These are phyloP conservation scores for Tenthredo amoena DNA, from an alignment of 2,888 invertebrate species.

Conservation along the genomic window DNA sequence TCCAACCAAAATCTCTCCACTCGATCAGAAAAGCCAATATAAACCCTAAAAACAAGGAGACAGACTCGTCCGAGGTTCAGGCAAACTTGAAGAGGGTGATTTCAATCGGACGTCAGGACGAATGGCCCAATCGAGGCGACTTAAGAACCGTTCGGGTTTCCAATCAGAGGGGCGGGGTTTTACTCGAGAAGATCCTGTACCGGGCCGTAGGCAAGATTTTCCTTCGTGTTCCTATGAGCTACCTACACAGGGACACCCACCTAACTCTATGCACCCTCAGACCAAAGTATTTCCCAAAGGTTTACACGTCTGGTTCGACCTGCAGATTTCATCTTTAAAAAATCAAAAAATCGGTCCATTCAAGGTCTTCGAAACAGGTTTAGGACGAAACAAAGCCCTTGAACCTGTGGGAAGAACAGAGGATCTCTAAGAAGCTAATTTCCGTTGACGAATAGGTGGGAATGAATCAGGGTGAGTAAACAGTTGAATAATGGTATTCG, in stretches of 20 bases:
- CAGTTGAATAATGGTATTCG: conserved; percentile 60
- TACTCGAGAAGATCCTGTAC: conserved; percentile 16
- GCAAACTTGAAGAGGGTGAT: conserved; percentile 57
- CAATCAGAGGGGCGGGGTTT: conserved; percentile 61
- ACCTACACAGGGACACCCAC: neutral
- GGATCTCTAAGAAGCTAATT: conserved; percentile 61
- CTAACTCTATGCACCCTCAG: neutral
- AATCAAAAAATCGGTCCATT: neutral
- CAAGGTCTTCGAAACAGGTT: neutral
- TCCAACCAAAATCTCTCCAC: too few species aligned
- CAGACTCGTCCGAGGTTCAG: neutral
- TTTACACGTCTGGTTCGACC: neutral
- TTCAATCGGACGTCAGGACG: conserved; percentile 68
- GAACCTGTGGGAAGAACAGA: neutral
- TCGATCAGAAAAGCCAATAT: neutral
- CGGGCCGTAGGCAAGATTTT: neutral
- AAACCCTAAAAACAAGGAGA: conserved; percentile 7
- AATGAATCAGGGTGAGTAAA: conserved; percentile 65
- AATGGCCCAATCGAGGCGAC: conserved; percentile 64
- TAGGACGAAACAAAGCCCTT: neutral
- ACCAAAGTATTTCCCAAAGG: neutral
- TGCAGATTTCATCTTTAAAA: neutral
- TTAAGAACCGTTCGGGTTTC: conserved; percentile 63
- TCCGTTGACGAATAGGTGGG: conserved; percentile 61
- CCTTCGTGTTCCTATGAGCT: neutral